Conservation (phyloP, 2,113 vertebrate genomes). For the Canis aureus region DNA sequence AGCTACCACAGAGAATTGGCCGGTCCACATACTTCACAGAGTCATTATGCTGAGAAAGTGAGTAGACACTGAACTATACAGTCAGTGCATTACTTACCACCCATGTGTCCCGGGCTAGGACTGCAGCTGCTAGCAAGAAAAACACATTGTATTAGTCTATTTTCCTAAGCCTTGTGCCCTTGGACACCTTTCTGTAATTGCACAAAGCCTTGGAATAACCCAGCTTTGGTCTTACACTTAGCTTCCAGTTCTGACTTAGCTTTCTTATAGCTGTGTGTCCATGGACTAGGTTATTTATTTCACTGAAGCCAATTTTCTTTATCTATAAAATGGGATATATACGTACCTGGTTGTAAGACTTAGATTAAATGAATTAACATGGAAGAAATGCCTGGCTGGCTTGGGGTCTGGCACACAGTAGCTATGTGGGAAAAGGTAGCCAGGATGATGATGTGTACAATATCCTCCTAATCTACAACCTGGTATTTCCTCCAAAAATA, state of each 20-base stretch:
- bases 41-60: background rate
- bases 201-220: background rate
- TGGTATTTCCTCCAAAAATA: background rate
- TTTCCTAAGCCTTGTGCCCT: background rate
- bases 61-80: background rate
- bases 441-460: background rate
- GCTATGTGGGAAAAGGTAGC: background rate
- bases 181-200: background rate
- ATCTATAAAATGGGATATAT: background rate
- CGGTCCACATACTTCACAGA: background rate
- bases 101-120: no score
- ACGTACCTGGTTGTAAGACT: background rate
- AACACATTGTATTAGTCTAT: background rate
- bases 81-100: background rate
- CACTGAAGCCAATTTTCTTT: background rate
- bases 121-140: background rate
- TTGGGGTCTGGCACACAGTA: background rate
- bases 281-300: background rate
- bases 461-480: background rate
- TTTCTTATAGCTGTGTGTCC: background rate
- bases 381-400: background rate
- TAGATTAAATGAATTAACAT: background rate
- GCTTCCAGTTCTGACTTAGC: background rate
- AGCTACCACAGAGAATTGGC: background rate
- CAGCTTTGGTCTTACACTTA: background rate